phyloP scores from a whole-genome alignment of 2,797 vertebrate genomes.

The Acanthurus lineatus region DNA sequence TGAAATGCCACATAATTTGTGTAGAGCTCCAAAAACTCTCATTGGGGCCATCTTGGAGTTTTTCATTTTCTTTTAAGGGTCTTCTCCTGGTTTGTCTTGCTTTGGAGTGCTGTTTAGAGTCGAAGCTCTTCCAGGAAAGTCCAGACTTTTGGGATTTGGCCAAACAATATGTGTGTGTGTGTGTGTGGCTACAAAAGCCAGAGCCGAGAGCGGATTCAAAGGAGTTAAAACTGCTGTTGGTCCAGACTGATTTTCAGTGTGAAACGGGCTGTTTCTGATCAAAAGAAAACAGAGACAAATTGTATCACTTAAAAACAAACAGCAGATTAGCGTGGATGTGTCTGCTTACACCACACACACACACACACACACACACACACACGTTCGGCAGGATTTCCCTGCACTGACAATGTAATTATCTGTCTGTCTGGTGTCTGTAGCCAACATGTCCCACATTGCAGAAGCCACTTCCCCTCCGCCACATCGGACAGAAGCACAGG shows the following conservation, averaged over 20 bases:
- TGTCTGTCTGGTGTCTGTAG: conserved; percentile 51
- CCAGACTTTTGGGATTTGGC: conserved; percentile 39
- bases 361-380: conserved; percentile 35
- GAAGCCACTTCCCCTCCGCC: conserved; percentile 63
- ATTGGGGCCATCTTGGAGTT: conserved; percentile 25
- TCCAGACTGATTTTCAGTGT: neutral
- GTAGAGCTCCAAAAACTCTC: conserved; percentile 39
- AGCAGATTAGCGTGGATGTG: conserved; percentile 2
- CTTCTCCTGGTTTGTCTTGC: conserved; percentile 21
- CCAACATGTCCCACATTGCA: conserved; percentile 49
- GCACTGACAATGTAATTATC: conserved; percentile 56
- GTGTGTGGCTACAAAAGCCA: conserved; percentile 11
- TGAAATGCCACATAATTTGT: conserved; percentile 54
- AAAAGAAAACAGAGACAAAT: conserved; percentile 30
- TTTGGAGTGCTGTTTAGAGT: conserved; percentile 30
- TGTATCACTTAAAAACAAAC: conserved; percentile 27
- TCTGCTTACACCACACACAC: conserved; percentile 1
- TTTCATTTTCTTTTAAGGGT: conserved; percentile 20
- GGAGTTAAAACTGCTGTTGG: neutral
- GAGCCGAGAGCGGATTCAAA: conserved; percentile 22
- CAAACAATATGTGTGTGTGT: conserved; percentile 36
- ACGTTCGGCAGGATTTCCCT: conserved; percentile 37
- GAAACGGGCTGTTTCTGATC: conserved; percentile 23
- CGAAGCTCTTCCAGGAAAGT: conserved; percentile 37
- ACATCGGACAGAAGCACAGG: conserved; percentile 63